phyloP scores from a whole-genome alignment of 92 coral and sea anemone species.

The Ricordea florida region DNA sequence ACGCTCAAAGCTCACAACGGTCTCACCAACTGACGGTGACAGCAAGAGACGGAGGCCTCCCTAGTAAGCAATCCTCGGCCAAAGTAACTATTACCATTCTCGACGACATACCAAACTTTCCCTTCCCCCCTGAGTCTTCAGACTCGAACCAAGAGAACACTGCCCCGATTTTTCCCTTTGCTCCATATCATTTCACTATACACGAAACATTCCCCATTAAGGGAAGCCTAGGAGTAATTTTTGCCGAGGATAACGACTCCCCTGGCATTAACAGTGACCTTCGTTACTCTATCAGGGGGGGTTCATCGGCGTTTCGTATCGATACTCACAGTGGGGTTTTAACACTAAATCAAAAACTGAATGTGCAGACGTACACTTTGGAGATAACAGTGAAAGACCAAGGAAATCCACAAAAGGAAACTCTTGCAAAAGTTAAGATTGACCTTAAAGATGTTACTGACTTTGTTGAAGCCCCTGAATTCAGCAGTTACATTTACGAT shows the following conservation, averaged over 20 bases:
- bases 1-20: constrained; percentile 31
- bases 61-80: constrained; percentile 38
- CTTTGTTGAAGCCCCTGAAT: constrained; percentile 54
- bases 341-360: constrained; percentile 51
- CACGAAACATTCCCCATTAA: constrained; percentile 64
- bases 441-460: constrained; percentile 64
- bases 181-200: constrained; percentile 47
- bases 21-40: constrained; percentile 48
- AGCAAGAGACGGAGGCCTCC: constrained; percentile 72
- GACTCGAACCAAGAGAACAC: constrained; percentile 37
- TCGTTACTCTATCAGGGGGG: constrained; percentile 28
- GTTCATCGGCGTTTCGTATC: constrained; percentile 38
- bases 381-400: constrained; percentile 70
- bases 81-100: constrained; percentile 58
- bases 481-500: constrained; percentile 27
- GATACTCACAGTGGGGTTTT: constrained; percentile 75
- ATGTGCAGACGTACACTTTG: constrained; percentile 40
- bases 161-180: constrained; percentile 57
- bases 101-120: constrained; percentile 48
- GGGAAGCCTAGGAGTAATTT: constrained; percentile 48
- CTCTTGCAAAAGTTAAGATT: constrained; percentile 45
- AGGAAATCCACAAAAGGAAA: constrained; percentile 47
- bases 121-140: constrained; percentile 34
- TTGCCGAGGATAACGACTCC: constrained; percentile 52
- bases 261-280: constrained; percentile 60